Base-by-base conservation (phyloP, 2,113 vertebrate species). In the Ariopsis seemanni region DNA sequence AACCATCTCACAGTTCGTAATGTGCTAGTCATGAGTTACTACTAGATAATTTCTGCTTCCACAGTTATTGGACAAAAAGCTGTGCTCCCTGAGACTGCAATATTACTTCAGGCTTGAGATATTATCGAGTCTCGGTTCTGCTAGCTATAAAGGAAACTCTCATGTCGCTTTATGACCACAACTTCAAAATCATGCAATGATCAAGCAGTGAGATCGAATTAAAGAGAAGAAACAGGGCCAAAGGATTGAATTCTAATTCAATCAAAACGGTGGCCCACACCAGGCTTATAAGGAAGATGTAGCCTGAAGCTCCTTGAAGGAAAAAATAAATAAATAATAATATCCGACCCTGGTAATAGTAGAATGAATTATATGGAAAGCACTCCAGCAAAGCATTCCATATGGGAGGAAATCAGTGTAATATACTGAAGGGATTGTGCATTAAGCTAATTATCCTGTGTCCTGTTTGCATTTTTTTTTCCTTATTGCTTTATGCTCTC, bases 381-480 rank as follows among this genome's bases (percentile, higher is more conserved):
- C 27, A 58, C 82, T 84, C 85, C 25, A 63, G 67, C 34, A 86
- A 86, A 79, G 14, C 7, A 7, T 83, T 53, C 55, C 69, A 63
- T 87, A 78, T 84, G 62, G 82, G 72, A 88, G 82, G 74, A 84
- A 88, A 84, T 84, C 82, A 57, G 60, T 84, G 50, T 48, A 78
- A 78, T 84, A 77, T 84, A 78, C 81, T 55, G 60, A 57, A 86
- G 81, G 71, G 58, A 53, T 65, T 69, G 82, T 84, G 82, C 82
- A 84, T 88, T 88, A 84, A 78, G 87, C 34, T 88, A 88, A 88
- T 88, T 88, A 88, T 60, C 12, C 72, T 52, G 74, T 79, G 72
- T 88, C 30, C 72, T 84, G 27, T 42, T 69, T n/a, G n/a, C 55
- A 14, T 48, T 25, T 27, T 55, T 55, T 17, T 52, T 53, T 77